phyloP scores from a whole-genome alignment of 1,140 invertebrate species.

The Brachystomella parvula region DNA sequence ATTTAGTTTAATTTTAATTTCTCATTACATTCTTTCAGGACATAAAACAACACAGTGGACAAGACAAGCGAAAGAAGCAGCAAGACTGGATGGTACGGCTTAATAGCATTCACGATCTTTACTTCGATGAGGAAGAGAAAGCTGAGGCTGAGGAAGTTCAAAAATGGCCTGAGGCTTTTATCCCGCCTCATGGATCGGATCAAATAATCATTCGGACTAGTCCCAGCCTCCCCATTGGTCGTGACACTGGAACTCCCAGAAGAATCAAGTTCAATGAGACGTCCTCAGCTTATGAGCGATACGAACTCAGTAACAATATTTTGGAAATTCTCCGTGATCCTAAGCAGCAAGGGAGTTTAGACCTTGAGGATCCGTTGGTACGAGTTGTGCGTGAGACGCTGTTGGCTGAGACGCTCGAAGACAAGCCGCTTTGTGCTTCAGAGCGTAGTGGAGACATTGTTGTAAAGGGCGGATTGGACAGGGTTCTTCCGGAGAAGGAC shows the following conservation, averaged over 20 bases:
- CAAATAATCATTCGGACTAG: not conserved
- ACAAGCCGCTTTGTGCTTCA: slow-evolving; percentile 15
- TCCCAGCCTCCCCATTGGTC: not conserved
- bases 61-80: slow-evolving; percentile 22
- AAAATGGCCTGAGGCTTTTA: slow-evolving; percentile 5
- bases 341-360: slow-evolving; percentile 14
- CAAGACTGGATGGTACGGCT: slow-evolving; percentile 30
- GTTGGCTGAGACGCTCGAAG: slow-evolving; percentile 6
- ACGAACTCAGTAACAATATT: slow-evolving; percentile 31
- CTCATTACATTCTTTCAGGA: slow-evolving; percentile 8
- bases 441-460: not conserved
- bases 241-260: not conserved
- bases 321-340: slow-evolving; percentile 30
- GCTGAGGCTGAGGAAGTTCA: not conserved
- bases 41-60: not conserved
- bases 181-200: not conserved
- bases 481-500: slow-evolving; percentile 22
- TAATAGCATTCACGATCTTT: slow-evolving; percentile 32
- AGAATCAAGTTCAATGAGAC: not conserved
- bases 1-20: not conserved
- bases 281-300: slow-evolving; percentile 22
- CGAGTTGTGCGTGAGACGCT: slow-evolving; percentile 33
- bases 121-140: not conserved
- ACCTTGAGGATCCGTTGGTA: slow-evolving; percentile 26
- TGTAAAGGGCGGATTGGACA: slow-evolving; percentile 1